Base-by-base conservation (phyloP, 2,888 invertebrate species). In the Noctua comes region DNA sequence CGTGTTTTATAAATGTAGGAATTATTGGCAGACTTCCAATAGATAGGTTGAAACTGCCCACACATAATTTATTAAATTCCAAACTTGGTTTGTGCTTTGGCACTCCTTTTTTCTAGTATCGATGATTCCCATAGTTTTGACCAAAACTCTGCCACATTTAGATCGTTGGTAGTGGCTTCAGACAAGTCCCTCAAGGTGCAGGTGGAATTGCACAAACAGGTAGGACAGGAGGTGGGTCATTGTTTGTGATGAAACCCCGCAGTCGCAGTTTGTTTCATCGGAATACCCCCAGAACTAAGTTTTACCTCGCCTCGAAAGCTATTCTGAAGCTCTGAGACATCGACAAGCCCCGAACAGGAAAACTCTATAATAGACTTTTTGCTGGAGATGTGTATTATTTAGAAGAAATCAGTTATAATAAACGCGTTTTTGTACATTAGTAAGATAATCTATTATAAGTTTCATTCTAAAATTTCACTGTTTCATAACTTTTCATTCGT, bases 11-110 rank as follows among this genome's bases (percentile, higher is more conserved):
- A 81, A 40, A 40, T 46, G 18, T 62, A 74, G 24, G 5, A 46
- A 64, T 79, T 54, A 54, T 74, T 75, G 82, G 75, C 64, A 13
- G 36, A 7, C 43, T 64, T 73, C 27, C 78, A 78, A 77, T 51
- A 31, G 3, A 80, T 16, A 77, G 21, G 24, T 46, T 27, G 1
- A 24, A 62, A 62, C 40, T 73, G 36, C 46, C 36, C 36, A 51
- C 64, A 27, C 36, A 73, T 24, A 64, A 54, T 46, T 46, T 36
- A n/a, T 66, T n/a, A 43, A 66, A 43, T 46, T 64, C 36, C 13
- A 27, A 46, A 31, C 21, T 31, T n/a, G 1, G 40, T 70, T 54
- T 48, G 7, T 0, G 24, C 16, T 66, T 43, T 66, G 16, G 66
- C 3, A 3, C 40, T 40, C 13, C 11, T 40, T 65, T 36, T 24